Evolutionary conservation across 2,113 vertebrate genomes (phyloP), one percentile per base, ranked within the genome.

Genomic region (Antennarius striatus): DNA sequence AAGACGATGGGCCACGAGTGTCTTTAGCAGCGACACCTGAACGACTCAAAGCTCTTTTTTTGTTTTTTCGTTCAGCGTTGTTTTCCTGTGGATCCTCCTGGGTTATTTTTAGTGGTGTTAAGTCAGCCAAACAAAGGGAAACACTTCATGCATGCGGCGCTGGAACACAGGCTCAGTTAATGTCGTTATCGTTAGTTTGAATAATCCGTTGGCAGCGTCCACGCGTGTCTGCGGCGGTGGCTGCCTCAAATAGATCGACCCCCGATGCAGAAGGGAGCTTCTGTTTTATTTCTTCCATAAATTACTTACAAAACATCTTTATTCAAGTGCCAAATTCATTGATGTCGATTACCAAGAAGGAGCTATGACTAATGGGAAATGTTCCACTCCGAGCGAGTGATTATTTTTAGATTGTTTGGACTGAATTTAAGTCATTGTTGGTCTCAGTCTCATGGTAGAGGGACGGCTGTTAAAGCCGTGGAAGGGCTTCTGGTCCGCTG

Each of bases 341-440:
- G 76, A 65, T 58, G 79, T 76, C 7, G 47, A 58, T 58, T 73
- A 50, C 59, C 40, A 57, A 70, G 53, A 75, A 70, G 39, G 50
- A 75, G 77, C 77, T 77, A 55, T 86, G 80, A 75, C 71, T 84
- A 85, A 89, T 72, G 43, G 79, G 73, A 86, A 63, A 79, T 86
- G 59, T 82, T 83, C 73, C 72, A 66, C 71, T 60, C 64, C 56
- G 60, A 66, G 68, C 67, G 49, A 76, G 47, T 42, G 50, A 64
- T 75, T 87, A 88, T 86, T 87, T 90, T 86, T 88, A 87, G 74
- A 48, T 75, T 40, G 47, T 74, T 63, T 80, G 67, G 2, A 32
- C 68, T 89, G 81, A 88, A 80, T 90, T 70, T 79, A 75, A 75
- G 72, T 60, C 78, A 79, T 89, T 90, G 84, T 91, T 85, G 52